Base-by-base conservation (phyloP, 2,888 invertebrate genomes). In the Blastobasis lacticolella region DNA sequence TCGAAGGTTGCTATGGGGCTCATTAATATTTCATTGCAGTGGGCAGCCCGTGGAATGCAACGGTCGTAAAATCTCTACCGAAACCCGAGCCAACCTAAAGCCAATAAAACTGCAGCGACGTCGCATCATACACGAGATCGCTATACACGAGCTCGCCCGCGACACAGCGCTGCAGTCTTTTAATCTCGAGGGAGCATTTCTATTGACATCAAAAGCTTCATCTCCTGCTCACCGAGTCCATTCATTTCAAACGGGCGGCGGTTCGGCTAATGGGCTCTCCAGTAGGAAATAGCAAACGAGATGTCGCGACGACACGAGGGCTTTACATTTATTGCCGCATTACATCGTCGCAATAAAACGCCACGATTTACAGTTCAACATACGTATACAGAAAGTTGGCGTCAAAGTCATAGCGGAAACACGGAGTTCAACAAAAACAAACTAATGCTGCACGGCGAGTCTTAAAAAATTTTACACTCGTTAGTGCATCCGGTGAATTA, bases 401-500 rank as follows among this genome's bases (percentile, higher is more conserved):
- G 61, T 60, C 64, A 70, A 66, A 76, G 67, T 66, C 69, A 72
- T 74, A 73, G 73, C 78, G 81, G 81, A 82, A 82, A 76, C 66
- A 59, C 66, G 64, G 62, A 61, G 53, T 65, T 59, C 65, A 73
- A 78, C 72, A 84, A 85, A 82, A 85, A 82, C 76, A 72, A 76
- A 77, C 71, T 66, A 75, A 75, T 70, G 71, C 71, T 66, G 71
- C 75, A 69, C 60, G 63, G 70, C 64, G 64, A 69, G 71, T 65
- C 71, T 78, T 73, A 79, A 85, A 85, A 82, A 81, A 69, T 58
- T 67, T 69, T 78, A 77, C 75, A 84, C 83, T 88, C 87, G 83
- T 87, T 87, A 87, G 86, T 75, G 81, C 86, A 84, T 88, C 86
- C 87, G 86, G 83, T 77, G 81, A 80, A 81, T 80, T 85, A 81